Evolutionary conservation across 2,113 vertebrate genomes (phyloP), one percentile per base, ranked within the genome.

Genomic region (Onychostoma macrolepis): DNA sequence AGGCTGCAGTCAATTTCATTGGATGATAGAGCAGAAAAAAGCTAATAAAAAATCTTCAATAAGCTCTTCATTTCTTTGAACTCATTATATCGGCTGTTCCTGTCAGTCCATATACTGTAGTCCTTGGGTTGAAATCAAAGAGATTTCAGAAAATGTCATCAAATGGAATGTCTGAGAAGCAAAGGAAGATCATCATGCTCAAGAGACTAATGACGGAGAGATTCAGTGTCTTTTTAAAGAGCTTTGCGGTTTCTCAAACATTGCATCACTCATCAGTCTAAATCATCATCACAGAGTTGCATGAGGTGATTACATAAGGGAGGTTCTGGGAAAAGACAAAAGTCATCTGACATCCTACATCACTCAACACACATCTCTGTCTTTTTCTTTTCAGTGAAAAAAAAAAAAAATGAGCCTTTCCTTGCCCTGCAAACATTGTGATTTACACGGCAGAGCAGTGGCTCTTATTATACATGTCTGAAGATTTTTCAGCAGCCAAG

Each of bases 211-310:
- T 86, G 85, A 86, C 85, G 21, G 61, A 65, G 15, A 24, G 86
- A 33, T 71, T 79, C 36, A 17, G 61, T 48, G 48, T 72, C 87
- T 72, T 84, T 91, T 91, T 92, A 90, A 93, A 91, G 85, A 88
- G 86, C 43, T 82, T 30, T 61, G 82, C 75, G 38, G 87, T 93
- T 94, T 92, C 77, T 21, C 87, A 84, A 88, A 85, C 38, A n/a
- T 93, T 93, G 90, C 93, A 91, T 94, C 93, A 92, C 81, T 50
- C 76, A 74, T 89, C 84, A 72, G 76, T 88, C 72, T 36, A 41
- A 26, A 75, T 76, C 83, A 58, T 75, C 38, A 85, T 76, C 71
- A 58, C 83, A 84, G 67, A 45, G 13, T 21, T 85, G n/a, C 83
- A 24, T 33, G 56, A 85, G 50, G 74, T 21, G 17, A 43, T 61